Evolutionary conservation across 2,888 invertebrate species (phyloP).

Genomic region (Leucoma salicis): DNA sequence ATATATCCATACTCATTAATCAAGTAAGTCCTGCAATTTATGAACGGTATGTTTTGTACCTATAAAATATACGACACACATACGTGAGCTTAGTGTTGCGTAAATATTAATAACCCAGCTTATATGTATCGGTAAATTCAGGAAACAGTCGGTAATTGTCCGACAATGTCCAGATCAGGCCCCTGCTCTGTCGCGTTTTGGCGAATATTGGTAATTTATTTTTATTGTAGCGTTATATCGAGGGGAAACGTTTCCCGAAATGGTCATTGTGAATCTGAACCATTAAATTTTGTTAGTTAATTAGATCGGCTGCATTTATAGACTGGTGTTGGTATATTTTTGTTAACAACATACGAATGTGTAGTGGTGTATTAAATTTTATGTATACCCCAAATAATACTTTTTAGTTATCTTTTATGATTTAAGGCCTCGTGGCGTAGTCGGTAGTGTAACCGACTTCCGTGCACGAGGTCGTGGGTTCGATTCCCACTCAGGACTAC

Average conservation of each 20-base stretch:
- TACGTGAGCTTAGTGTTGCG: conserved; percentile 61
- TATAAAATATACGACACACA: conserved; percentile 44
- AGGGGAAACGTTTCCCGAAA: conserved; percentile 48
- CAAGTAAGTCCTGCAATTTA: conserved; percentile 32
- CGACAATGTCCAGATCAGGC: conserved; percentile 33
- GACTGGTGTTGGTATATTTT: too few species aligned
- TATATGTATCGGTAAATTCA: conserved; percentile 56
- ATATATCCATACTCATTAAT: conserved; percentile 16
- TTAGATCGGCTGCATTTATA: conserved; percentile 35
- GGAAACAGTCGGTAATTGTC: conserved; percentile 60
- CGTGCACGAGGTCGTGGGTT: too few species aligned
- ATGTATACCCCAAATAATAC: too few species aligned
- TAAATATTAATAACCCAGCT: conserved; percentile 75
- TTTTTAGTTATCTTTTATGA: too few species aligned
- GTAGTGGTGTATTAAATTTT: too few species aligned
- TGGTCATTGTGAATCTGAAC: conserved; percentile 44
- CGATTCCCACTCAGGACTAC: too few species aligned
- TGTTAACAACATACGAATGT: too few species aligned
- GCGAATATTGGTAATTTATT: conserved; percentile 72
- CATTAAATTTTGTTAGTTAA: conserved; percentile 54
- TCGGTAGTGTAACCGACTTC: too few species aligned
- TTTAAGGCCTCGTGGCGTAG: too few species aligned
- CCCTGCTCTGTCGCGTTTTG: conserved; percentile 50
- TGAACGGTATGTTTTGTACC: conserved; percentile 51
- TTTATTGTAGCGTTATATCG: conserved; percentile 60